Conservation (phyloP, 1,140 invertebrate species). For the Diachasma alloeum region DNA sequence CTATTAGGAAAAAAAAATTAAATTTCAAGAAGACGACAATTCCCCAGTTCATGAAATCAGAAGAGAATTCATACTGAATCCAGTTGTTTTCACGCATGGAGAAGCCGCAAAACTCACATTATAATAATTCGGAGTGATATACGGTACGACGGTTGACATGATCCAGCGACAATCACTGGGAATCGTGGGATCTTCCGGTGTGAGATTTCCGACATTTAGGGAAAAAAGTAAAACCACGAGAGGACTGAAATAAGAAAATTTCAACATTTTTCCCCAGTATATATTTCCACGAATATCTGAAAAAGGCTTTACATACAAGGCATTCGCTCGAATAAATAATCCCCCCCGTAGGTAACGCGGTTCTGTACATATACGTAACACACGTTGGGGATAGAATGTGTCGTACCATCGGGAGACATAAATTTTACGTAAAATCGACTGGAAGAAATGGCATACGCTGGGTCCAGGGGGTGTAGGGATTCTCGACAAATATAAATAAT, state of each 20-base stretch:
- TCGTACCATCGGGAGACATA: conserved; percentile 15
- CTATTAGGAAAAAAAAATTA: no score
- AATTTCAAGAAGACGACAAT: no score
- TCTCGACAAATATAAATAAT: conserved; percentile 19
- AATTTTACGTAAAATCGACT: conserved; percentile 24
- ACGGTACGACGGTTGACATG: not conserved
- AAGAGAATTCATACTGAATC: not conserved
- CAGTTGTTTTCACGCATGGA: not conserved
- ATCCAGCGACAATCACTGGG: not conserved
- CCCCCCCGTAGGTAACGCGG: conserved; percentile 1
- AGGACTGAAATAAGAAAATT: not conserved
- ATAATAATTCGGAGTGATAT: not conserved
- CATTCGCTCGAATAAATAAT: conserved; percentile 21
- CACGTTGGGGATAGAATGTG: not conserved
- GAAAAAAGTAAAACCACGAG: not conserved
- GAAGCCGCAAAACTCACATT: not conserved
- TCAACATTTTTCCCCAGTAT: not conserved
- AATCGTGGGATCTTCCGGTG: not conserved
- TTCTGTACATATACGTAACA: not conserved
- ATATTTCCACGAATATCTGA: not conserved
- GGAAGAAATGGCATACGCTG: conserved; percentile 24
- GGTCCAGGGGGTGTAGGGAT: not conserved
- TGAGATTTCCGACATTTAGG: not conserved
- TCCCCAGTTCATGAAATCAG: not conserved
- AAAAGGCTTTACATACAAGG: conserved; percentile 17